Evolutionary conservation across 2,888 invertebrate species (phyloP), one percentile per base, ranked within the genome.

Genomic region (Pollenia angustigena): DNA sequence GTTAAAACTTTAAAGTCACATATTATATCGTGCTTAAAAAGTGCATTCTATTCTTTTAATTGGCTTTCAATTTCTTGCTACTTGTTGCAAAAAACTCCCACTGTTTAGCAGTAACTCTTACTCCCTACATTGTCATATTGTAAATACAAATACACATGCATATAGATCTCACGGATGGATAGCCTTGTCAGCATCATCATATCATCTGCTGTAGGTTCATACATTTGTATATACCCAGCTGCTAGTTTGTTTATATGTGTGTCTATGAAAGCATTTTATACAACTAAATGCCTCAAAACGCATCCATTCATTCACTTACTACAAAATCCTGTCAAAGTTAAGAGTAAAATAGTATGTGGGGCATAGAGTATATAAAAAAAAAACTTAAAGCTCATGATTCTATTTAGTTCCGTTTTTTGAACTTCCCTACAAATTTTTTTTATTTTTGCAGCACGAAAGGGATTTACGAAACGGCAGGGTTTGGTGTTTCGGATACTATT

Each of bases 171-270:
- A 74, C 81, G 81, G 60, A 52, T 81, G 78, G 64, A 66, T 81
- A 71, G 81, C 66, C 71, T 62, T 78, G 85, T 82, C 85, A 68
- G 71, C 66, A 66, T 64, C 76, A 56, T 83, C 83, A 83, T 74
- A 56, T 50, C 69, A 64, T 75, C 62, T 32, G 32, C 54, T 71
- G 14, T 62, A 62, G 2, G 50, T 50, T 10, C 72, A 60, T 66
- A 60, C 60, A 60, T 60, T 6, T 56, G 32, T 46, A 52, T 54
- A 48, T 66, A 40, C n/a, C 16, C 56, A 52, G 18, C 12, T 76
- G 40, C 44, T 62, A 40, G 16, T 78, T 66, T 60, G 40, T 62
- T 58, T 32, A 56, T 4, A 48, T 46, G 40, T 48, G 14, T 9
- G 9, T 9, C 48, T 64, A 44, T 42, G 12, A 76, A 54, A 52